A percentile compares a stretch with the other conserved stretches of the same genome.
Conservation (phyloP, 2,888 invertebrate genomes). For the Scelioninae gen. 2 region DNA sequence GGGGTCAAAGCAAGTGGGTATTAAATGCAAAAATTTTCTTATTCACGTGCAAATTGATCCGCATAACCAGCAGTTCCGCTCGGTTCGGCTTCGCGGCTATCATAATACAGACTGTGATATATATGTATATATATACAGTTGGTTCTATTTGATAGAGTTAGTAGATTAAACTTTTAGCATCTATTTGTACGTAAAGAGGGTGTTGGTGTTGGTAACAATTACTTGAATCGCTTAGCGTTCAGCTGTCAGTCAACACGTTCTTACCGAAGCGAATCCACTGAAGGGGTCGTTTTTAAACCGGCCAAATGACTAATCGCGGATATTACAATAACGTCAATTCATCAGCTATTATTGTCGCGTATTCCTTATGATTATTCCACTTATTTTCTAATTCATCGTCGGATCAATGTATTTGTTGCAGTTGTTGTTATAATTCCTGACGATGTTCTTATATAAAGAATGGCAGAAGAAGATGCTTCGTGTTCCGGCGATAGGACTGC, state of each 20-base stretch:
- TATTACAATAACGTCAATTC: neutral
- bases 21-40: conserved; percentile 43
- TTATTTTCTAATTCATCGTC: conserved; percentile 11
- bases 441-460: conserved; percentile 33
- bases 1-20: conserved; percentile 21
- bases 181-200: conserved; percentile 57
- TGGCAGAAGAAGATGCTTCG: conserved; percentile 52
- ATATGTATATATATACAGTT: conserved; percentile 58
- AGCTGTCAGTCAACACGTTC: conserved; percentile 61
- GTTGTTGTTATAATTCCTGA: conserved; percentile 7
- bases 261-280: conserved; percentile 53
- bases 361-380: neutral
- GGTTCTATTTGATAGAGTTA: conserved; percentile 60
- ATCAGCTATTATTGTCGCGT: neutral
- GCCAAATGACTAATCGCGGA: conserved; percentile 27
- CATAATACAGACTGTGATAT: conserved; percentile 52
- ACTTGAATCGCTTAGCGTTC: conserved; percentile 55
- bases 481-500: conserved; percentile 44
- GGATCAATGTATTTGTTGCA: conserved; percentile 3
- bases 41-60: conserved; percentile 57
- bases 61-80: conserved; percentile 45
- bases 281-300: conserved; percentile 24
- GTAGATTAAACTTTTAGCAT: conserved; percentile 61
- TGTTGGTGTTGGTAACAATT: conserved; percentile 61
- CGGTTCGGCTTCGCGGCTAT: conserved; percentile 39